Evolutionary conservation across 2,113 vertebrate genomes (phyloP), one percentile per base, ranked within the genome.

Genomic region (Lagenorhynchus albirostris): DNA sequence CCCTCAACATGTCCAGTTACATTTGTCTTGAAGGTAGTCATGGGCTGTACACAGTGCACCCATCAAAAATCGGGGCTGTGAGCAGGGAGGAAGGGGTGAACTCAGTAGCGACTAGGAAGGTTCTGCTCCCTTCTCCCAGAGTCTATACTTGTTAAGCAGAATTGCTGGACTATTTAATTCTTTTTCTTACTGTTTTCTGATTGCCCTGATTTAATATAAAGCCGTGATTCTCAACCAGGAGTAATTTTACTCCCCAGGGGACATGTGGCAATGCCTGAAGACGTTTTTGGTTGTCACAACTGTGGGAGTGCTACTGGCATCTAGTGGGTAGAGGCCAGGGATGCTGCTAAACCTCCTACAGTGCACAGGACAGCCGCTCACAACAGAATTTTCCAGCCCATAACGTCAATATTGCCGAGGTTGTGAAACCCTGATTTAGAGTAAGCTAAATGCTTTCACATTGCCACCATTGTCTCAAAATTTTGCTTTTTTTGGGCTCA

Each of bases 301-400:
- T 2, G 3, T 84, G 41, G 53, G 4, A 47, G n/a, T 67, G 23
- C n/a, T 17, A 6, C 20, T 92, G 58, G 36, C 36, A 47, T 41
- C 29, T 53, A 10, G 13, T 41, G 29, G 10, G 29, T n/a, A 1
- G 47, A 83, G 41, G 25, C 76, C 41, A 38, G 77, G 23, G 65
- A 25, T n/a, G 12, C 11, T 13, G 15, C 14, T 65, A 6, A 36
- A 33, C 1, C 5, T 20, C 58, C 62, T 47, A 0, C 31, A 14
- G 2, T 18, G 6, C 17, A 2, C 29, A 41, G 81, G n/a, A 17
- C 6, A 7, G 20, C 20, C 65, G 20, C 65, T 11, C 4, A 2
- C 4, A 4, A 29, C n/a, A n/a, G 50, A 7, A 3, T 67, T 23
- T 7, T 2, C n/a, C 6, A 29, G 36, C 6, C 29, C 6, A 0